These are phyloP conservation scores for Orientallactaga bullata DNA, from an alignment of 2,113 vertebrate genomes.

Conservation along the genomic window DNA sequence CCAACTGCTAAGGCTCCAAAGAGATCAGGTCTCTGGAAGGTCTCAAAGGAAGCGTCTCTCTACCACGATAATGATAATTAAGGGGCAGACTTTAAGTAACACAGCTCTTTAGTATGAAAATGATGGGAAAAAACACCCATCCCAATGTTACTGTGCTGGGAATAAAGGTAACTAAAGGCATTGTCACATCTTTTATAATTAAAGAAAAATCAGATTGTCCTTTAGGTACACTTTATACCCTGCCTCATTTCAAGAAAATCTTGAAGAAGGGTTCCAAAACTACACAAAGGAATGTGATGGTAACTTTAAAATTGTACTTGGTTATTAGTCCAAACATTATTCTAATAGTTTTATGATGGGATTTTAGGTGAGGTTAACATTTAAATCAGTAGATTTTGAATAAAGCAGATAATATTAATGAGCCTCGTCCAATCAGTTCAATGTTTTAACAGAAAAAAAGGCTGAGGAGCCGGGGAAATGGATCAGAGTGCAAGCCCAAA, in stretches of 20 bases:
- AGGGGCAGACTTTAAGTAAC: neutral
- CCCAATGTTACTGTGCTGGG: neutral
- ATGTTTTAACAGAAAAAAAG: neutral
- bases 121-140: neutral
- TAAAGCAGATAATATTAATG: neutral
- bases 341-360: neutral
- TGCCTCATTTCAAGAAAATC: constrained; percentile 16
- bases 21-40: neutral
- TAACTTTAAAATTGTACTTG: neutral
- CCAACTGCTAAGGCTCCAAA: neutral
- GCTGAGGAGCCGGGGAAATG: too few species aligned
- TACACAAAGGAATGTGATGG: neutral
- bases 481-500: too few species aligned
- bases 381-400: neutral
- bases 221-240: neutral
- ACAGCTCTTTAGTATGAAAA: neutral
- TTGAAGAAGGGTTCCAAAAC: neutral
- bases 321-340: neutral
- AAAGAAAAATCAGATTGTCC: neutral
- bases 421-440: neutral
- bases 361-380: neutral
- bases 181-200: neutral
- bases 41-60: neutral
- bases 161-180: neutral
- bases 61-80: neutral